Conservation (phyloP, 2,888 invertebrate species). For the Anoplius nigerrimus region DNA sequence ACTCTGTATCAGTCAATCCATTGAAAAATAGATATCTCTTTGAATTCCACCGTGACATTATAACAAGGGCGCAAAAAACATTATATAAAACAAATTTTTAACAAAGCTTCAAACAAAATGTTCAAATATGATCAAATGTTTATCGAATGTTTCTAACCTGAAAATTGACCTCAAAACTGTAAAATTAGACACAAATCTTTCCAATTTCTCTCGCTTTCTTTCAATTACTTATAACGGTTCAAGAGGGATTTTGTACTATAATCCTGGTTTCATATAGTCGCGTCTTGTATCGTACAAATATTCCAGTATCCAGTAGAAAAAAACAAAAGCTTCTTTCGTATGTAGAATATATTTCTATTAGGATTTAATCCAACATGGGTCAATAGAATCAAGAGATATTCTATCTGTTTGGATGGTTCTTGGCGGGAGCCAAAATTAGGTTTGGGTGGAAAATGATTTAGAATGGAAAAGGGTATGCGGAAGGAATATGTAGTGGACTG, state of each 20-base stretch:
- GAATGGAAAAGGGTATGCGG: too few species aligned
- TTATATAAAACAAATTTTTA: conserved; percentile 28
- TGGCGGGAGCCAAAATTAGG: too few species aligned
- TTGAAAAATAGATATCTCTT: conserved; percentile 28
- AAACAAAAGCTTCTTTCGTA: neutral
- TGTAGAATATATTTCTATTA: neutral
- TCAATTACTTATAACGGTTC: neutral
- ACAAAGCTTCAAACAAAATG: conserved; percentile 27
- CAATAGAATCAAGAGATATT: neutral
- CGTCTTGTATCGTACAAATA: neutral
- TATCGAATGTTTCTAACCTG: conserved; percentile 26
- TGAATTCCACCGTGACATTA: conserved; percentile 27
- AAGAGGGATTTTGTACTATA: neutral
- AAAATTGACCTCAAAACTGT: conserved; percentile 4
- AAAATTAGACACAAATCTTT: neutral
- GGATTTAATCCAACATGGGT: neutral
- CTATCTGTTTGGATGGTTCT: neutral
- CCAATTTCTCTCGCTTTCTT: neutral
- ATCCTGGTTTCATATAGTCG: neutral
- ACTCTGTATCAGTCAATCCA: conserved; percentile 22
- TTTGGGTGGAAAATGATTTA: too few species aligned
- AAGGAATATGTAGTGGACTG: too few species aligned
- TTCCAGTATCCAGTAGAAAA: neutral
- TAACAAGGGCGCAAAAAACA: conserved; percentile 31
- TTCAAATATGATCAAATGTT: conserved; percentile 26